phyloP scores from a whole-genome alignment of 2,888 invertebrate genomes.

The Heliconius sara region DNA sequence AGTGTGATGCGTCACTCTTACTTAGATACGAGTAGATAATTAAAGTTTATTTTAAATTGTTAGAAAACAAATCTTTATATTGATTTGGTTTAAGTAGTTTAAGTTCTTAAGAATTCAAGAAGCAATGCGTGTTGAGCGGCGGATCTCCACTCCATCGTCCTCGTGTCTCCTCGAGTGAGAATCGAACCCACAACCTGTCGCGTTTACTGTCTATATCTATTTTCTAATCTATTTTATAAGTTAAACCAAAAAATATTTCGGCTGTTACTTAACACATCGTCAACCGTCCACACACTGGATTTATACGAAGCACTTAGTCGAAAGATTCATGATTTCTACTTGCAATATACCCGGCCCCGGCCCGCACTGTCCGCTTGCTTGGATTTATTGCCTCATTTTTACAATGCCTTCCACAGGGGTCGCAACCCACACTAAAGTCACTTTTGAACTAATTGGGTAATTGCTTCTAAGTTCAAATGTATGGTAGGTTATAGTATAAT shows the following conservation, averaged over 20 bases:
- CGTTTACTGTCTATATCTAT: too few species aligned
- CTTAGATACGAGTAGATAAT: neutral
- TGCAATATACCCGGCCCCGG: constrained; percentile 53
- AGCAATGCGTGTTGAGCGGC: too few species aligned
- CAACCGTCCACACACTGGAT: constrained; percentile 5
- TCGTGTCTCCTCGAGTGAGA: too few species aligned
- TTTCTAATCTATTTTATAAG: neutral
- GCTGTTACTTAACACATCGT: neutral
- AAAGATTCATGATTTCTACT: constrained; percentile 29
- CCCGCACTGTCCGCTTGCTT: constrained; percentile 60
- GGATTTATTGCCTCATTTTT: constrained; percentile 79
- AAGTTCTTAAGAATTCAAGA: too few species aligned
- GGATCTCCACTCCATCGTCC: too few species aligned
- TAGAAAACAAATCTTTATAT: neutral
- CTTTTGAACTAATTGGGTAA: constrained; percentile 17
- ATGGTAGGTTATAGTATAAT: neutral
- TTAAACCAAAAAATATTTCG: neutral
- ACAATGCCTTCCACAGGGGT: constrained; percentile 64
- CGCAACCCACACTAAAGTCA: constrained; percentile 13
- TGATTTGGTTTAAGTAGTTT: neutral
- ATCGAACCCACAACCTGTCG: too few species aligned
- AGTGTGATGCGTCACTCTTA: neutral
- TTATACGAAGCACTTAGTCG: constrained; percentile 25
- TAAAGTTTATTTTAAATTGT: neutral
- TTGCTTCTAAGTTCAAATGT: constrained; percentile 3